These are phyloP conservation scores for Chrysocyon brachyurus DNA, from an alignment of 2,797 vertebrate genomes.

Conservation along the genomic window DNA sequence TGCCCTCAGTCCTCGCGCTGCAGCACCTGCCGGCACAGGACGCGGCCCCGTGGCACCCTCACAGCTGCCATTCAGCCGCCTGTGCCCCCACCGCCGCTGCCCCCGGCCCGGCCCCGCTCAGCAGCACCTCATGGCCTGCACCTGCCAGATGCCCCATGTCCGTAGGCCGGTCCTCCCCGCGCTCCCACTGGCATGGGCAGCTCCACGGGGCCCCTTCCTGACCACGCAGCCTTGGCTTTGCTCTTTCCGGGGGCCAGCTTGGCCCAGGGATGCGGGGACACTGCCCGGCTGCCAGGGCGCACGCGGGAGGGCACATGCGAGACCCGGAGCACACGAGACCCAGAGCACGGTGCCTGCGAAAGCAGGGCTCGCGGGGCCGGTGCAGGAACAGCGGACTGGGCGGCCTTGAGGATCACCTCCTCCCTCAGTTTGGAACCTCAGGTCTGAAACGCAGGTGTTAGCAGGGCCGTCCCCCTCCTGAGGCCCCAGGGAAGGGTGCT, in stretches of 20 bases:
- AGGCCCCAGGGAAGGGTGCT: fast-evolving
- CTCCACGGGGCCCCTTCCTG: not conserved
- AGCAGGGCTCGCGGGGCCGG: not conserved
- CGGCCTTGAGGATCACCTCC: fast-evolving
- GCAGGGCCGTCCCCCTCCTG: fast-evolving
- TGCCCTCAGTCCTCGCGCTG: fast-evolving
- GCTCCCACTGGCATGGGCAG: too few relatives aligned
- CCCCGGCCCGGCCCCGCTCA: fast-evolving
- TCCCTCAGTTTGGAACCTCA: fast-evolving
- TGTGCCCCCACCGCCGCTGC: fast-evolving
- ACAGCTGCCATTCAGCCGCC: fast-evolving
- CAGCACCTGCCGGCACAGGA: fast-evolving
- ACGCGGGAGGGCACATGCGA: fast-evolving
- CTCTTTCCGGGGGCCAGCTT: fast-evolving
- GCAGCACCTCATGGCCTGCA: fast-evolving
- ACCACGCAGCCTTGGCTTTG: fast-evolving
- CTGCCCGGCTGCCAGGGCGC: too few relatives aligned
- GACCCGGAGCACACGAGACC: fast-evolving
- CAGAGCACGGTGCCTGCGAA: fast-evolving
- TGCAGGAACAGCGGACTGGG: fast-evolving
- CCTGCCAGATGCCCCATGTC: fast-evolving
- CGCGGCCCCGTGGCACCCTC: fast-evolving
- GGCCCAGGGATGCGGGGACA: fast-evolving
- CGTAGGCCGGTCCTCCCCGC: fast-evolving
- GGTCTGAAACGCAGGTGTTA: fast-evolving